phyloP scores from a whole-genome alignment of 2,113 vertebrate genomes.

The Bubo scandiacus region DNA sequence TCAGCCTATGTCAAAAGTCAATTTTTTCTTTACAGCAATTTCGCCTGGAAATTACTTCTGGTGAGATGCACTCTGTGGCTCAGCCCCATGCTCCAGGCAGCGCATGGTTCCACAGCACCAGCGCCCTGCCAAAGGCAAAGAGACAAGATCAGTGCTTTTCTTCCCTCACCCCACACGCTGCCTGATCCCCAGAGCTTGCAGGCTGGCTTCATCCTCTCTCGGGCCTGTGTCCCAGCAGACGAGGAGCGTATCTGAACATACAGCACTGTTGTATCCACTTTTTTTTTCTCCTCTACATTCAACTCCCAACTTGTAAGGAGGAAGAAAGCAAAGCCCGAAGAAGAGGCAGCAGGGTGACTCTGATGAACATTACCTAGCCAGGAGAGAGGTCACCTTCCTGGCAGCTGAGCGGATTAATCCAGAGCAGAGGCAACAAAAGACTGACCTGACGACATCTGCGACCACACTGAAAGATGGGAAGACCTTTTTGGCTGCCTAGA shows the following conservation, averaged over 20 bases:
- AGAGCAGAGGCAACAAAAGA: background rate
- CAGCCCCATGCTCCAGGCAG: background rate
- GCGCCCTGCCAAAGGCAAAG: background rate
- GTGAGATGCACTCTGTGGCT: background rate
- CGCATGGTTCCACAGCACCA: rapidly evolving
- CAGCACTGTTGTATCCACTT: rapidly evolving
- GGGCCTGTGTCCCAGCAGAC: no score
- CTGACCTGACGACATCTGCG: background rate
- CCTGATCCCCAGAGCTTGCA: background rate
- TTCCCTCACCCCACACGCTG: rapidly evolving
- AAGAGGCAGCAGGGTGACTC: background rate
- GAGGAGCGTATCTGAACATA: background rate
- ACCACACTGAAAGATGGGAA: background rate
- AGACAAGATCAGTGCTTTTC: background rate
- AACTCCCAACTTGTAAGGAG: background rate
- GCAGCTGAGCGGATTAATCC: background rate
- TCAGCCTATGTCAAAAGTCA: constrained; percentile 65
- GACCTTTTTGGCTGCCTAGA: background rate
- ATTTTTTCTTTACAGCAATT: constrained; percentile 61
- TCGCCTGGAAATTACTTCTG: constrained; percentile 33
- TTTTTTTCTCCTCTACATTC: background rate
- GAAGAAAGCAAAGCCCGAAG: background rate
- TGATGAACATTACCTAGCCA: background rate
- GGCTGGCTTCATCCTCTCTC: background rate
- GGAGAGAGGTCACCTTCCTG: no score